These are phyloP conservation scores for Allolobophora icterica DNA, from an alignment of 2,888 invertebrate species.

Conservation along the genomic window DNA sequence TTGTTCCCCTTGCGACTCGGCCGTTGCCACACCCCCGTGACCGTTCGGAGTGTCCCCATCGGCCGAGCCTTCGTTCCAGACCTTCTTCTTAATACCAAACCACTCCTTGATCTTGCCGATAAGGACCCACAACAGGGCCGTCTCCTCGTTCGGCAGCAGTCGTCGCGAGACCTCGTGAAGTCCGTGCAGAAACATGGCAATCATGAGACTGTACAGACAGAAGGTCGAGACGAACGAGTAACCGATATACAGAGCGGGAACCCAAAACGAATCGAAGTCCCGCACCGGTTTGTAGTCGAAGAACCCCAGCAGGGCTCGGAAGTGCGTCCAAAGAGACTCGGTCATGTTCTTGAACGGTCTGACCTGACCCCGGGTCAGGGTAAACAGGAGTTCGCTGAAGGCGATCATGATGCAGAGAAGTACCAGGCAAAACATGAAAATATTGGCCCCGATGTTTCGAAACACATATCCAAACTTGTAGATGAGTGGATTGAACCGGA, in stretches of 20 bases:
- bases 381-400: background rate
- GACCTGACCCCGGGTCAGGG: background rate
- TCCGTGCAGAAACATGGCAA: background rate
- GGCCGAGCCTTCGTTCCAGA: background rate
- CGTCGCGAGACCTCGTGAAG: background rate
- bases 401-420: background rate
- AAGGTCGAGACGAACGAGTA: background rate
- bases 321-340: background rate
- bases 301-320: background rate
- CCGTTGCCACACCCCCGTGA: background rate
- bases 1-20: background rate
- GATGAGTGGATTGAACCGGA: constrained; percentile 34
- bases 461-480: constrained; percentile 25
- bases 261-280: background rate
- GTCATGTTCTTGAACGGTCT: constrained; percentile 18
- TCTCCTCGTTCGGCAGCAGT: constrained; percentile 26
- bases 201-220: background rate
- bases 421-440: background rate
- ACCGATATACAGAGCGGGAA: background rate
- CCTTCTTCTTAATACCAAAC: constrained; percentile 23
- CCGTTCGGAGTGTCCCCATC: background rate
- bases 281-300: background rate
- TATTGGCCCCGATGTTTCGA: background rate
- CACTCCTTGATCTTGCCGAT: constrained; percentile 33
- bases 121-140: constrained; percentile 31